Evolutionary conservation across 2,888 invertebrate genomes (phyloP), one percentile per base, ranked within the genome.

Genomic region (Epirrhoe alternata): DNA sequence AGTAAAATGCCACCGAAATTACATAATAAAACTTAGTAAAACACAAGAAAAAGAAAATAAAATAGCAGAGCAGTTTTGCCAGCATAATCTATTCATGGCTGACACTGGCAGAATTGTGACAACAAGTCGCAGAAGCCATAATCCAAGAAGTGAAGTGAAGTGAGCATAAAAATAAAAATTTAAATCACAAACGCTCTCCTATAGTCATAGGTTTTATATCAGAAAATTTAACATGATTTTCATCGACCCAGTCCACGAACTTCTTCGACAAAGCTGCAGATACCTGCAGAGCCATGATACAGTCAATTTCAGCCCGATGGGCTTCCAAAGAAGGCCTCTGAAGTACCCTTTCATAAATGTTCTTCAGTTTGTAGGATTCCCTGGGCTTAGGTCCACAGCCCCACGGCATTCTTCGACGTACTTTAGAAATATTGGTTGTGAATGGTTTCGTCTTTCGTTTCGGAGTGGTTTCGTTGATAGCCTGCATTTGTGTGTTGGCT

Each of bases 231-330:
- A 75, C 72, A 65, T 80, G 71, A 61, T 92, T 87, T 0, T 77
- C 51, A 50, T 89, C 90, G 0, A 87, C 78, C 94, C 95, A 96
- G 2, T 94, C 79, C 0, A 95, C 82, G 86, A 97, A 96, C 33
- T 92, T 83, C 6, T 94, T 80, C 0, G 93, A 92, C 17, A 94
- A 82, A 10, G 88, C 88, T 0, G 94, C 91, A 1, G 95, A 93
- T 71, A 95, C 94, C 72, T 94, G 93, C 38, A 96, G 82, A 12
- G 96, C 86, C 84, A 94, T 93, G 0, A 94, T 73, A 14, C 95
- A 96, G 84, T 97, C 97, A 51, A 88, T 94, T 78, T 97, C 97
- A 1, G 97, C 96, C 52, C 92, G 88, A 79, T 97, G 97, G 1
- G 94, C 88, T 66, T 90, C 82, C 1, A 78, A 57, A 0, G 94